Conservation (phyloP, 2,888 invertebrate genomes). For the Eilema depressum region DNA sequence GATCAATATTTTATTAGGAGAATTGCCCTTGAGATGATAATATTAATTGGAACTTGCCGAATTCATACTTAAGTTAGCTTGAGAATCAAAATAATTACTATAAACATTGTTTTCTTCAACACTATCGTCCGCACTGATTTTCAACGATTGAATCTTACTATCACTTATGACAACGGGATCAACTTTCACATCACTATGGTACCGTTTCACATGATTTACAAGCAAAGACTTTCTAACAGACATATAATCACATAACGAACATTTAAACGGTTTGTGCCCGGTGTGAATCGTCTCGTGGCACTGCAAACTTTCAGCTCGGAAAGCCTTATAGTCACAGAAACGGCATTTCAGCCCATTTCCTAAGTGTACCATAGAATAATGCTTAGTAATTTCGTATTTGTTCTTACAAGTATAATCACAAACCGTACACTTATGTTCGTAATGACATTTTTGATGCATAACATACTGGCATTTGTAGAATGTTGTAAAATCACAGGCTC, state of each 20-base stretch:
- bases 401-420: constrained; percentile 67
- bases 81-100: not conserved
- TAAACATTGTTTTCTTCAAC: not conserved
- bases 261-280: constrained; percentile 69
- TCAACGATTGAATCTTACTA: constrained; percentile 63
- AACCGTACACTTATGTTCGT: constrained; percentile 61
- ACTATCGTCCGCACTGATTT: constrained; percentile 34
- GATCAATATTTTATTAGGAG: not conserved
- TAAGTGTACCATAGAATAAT: constrained; percentile 63
- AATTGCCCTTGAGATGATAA: not conserved
- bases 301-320: constrained; percentile 63
- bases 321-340: constrained; percentile 65
- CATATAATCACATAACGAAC: constrained; percentile 63
- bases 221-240: constrained; percentile 63
- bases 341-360: constrained; percentile 67
- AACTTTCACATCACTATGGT: constrained; percentile 56
- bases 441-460: constrained; percentile 70
- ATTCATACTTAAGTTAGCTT: not conserved
- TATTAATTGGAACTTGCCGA: not conserved
- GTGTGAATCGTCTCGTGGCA: constrained; percentile 71
- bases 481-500: constrained; percentile 60
- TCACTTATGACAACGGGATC: constrained; percentile 54
- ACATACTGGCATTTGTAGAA: constrained; percentile 67
- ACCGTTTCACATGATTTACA: constrained; percentile 62
- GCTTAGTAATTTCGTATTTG: constrained; percentile 70